A percentile compares a stretch with the other conserved stretches of the same genome.
Evolutionary conservation across 2,113 vertebrate species (phyloP).

Genomic region (Carollia perspicillata): DNA sequence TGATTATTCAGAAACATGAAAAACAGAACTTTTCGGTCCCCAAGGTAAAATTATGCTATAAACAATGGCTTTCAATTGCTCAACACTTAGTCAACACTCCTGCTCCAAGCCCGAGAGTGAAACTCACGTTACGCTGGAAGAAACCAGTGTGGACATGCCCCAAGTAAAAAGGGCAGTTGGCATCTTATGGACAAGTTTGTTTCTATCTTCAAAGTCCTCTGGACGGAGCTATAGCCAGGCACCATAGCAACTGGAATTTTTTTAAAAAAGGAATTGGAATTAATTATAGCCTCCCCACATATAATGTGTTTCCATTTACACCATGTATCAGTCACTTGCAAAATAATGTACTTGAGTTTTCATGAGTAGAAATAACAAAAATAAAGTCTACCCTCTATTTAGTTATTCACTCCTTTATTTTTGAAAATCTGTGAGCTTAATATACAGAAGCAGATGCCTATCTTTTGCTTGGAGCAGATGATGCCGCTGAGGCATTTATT

Average conservation of each 20-base stretch:
- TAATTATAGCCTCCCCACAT: not conserved
- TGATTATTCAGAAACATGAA: slow-evolving; percentile 42
- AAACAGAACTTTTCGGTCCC: slow-evolving; percentile 47
- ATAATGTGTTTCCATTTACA: not conserved
- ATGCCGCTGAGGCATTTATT: not conserved
- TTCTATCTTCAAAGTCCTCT: not conserved
- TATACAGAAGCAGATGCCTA: not conserved
- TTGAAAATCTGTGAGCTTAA: not conserved
- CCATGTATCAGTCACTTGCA: not conserved
- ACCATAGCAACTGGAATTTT: not conserved
- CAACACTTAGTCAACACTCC: not conserved
- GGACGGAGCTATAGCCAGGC: not conserved
- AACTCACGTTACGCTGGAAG: not conserved
- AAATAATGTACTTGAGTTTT: not conserved
- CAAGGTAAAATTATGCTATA: slow-evolving; percentile 7
- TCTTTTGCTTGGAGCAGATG: not conserved
- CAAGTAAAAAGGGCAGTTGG: not conserved
- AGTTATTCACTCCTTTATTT: not conserved
- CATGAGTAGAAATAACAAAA: not conserved
- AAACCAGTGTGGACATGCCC: not conserved
- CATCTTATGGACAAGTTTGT: not conserved
- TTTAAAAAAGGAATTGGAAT: not conserved
- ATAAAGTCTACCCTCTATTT: not conserved
- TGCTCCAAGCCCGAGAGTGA: not conserved
- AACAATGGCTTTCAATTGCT: slow-evolving; percentile 50